Percentiles rank a stretch among this genome's conserved stretches.
phyloP scores from a whole-genome alignment of 1,140 invertebrate genomes.

The Caerostris extrusa region DNA sequence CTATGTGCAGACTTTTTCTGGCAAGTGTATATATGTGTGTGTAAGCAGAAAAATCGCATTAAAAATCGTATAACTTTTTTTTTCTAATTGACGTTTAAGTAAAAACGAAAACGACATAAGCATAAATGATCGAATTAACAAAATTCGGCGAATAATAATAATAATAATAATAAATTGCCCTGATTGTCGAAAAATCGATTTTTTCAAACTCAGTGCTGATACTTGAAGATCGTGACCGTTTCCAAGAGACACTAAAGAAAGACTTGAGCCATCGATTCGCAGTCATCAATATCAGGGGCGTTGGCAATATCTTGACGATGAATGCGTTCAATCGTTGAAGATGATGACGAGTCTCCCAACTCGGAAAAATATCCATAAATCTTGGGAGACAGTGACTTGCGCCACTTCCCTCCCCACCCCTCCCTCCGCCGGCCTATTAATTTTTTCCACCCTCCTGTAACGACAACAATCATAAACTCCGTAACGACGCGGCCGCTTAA shows the following conservation, averaged over 20 bases:
- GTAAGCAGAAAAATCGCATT: too few species aligned
- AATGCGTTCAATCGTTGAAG: not conserved
- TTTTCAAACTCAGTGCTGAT: not conserved
- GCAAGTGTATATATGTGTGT: too few species aligned
- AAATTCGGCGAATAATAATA: not conserved
- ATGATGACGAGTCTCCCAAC: not conserved
- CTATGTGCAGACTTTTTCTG: too few species aligned
- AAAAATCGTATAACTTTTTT: too few species aligned
- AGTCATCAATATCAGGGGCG: not conserved
- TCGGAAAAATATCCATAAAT: constrained; percentile 20
- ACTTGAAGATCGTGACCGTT: not conserved
- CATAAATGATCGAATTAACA: not conserved
- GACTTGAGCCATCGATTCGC: not conserved
- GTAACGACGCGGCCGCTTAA: constrained; percentile 71
- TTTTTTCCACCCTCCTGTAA: constrained; percentile 70
- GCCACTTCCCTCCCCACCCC: not conserved
- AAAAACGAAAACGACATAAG: too few species aligned
- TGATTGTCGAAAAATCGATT: not conserved
- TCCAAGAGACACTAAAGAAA: not conserved
- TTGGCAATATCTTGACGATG: not conserved
- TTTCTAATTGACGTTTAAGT: too few species aligned
- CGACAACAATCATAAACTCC: constrained; percentile 76
- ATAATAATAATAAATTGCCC: not conserved
- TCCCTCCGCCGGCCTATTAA: constrained; percentile 63
- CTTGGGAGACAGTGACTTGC: constrained; percentile 49